These are phyloP conservation scores for Leucozona laternaria DNA, from an alignment of 2,888 invertebrate genomes.

Conservation along the genomic window DNA sequence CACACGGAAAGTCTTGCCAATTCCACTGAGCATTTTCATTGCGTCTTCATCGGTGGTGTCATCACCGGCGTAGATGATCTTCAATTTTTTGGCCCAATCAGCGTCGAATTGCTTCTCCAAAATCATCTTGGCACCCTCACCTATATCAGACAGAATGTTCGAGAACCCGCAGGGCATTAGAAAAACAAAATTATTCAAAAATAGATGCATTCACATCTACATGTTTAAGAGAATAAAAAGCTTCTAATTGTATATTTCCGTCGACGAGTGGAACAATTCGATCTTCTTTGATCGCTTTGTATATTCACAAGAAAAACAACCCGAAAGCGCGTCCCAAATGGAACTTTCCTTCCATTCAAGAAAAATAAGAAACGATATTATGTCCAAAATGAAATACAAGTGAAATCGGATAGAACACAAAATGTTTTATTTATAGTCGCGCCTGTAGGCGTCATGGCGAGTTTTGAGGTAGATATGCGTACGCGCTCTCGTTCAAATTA, in stretches of 20 bases:
- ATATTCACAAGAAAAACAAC: slow-evolving; percentile 12
- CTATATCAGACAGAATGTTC: slow-evolving; percentile 74
- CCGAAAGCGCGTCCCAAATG: slow-evolving; percentile 38
- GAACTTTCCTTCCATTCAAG: slow-evolving; percentile 58
- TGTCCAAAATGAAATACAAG: slow-evolving; percentile 70
- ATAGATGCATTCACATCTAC: slow-evolving; percentile 7
- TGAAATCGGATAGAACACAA: slow-evolving; percentile 72
- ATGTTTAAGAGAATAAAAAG: slow-evolving; percentile 36
- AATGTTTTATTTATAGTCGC: slow-evolving; percentile 67
- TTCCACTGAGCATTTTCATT: slow-evolving; percentile 88
- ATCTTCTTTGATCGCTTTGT: slow-evolving; percentile 20
- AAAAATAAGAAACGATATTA: slow-evolving; percentile 43
- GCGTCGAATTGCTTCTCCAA: slow-evolving; percentile 90
- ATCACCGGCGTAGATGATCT: slow-evolving; percentile 94
- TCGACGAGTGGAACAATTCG: slow-evolving; percentile 51
- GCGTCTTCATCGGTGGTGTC: slow-evolving; percentile 96
- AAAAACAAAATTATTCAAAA: slow-evolving; percentile 14
- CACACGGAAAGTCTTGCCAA: slow-evolving; percentile 90
- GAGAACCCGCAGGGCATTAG: slow-evolving; percentile 9
- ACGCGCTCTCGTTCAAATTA: slow-evolving; percentile 50
- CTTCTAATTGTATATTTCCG: slow-evolving; percentile 59
- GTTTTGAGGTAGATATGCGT: slow-evolving; percentile 54
- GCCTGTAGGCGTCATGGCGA: slow-evolving; percentile 59
- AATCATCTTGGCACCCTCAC: slow-evolving; percentile 90
- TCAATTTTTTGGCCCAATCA: slow-evolving; percentile 90